Base-by-base conservation (phyloP, 1,140 invertebrate species). In the Hypsibius dujardini region DNA sequence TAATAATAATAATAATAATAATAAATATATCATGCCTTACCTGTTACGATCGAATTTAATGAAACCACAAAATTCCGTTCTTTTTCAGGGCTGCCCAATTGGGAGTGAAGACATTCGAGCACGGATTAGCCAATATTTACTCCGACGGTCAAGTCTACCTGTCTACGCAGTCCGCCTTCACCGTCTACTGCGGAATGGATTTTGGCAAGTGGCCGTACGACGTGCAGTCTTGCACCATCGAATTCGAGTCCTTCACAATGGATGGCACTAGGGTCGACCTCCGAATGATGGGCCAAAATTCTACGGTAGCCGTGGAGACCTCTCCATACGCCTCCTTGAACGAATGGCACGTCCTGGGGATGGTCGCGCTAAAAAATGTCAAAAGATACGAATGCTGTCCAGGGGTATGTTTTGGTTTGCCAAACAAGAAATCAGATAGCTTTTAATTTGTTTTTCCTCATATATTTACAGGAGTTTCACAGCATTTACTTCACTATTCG, bases 231-330 rank as follows among this genome's bases (percentile, higher is more conserved):
- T 98, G 95, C 80, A 90, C 95, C 73, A 95, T 98, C 92, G 97
- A 97, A 80, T 98, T 98, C 75, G 95, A 95, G 1, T 96, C 92
- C 1, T 99, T 95, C 95, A 98, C 95, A 0, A 98, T 95, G 79
- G 94, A 95, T 76, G 93, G 92, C 0, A 67, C 62, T 3, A 7
- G 3, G 7, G 42, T 67, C 3, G 62, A 67, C 3, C 62, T 67
- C 12, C 62, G 45, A 67, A 14, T 42, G 62, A 67, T 67, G 62
- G 7, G 7, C 42, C 3, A 42, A 7, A 42, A 67, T 67, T n/a
- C n/a, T n/a, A 3, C 7, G 3, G 3, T 7, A 7, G 62, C 62
- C 42, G 42, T 67, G 3, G 7, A 67, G 7, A 42, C 45, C 7
- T 42, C 42, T 3, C 7, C 7, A 3, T 67, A 14, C 42, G 7